Base-by-base conservation (phyloP, 1,140 invertebrate genomes). In the Temnothorax curvispinosus region DNA sequence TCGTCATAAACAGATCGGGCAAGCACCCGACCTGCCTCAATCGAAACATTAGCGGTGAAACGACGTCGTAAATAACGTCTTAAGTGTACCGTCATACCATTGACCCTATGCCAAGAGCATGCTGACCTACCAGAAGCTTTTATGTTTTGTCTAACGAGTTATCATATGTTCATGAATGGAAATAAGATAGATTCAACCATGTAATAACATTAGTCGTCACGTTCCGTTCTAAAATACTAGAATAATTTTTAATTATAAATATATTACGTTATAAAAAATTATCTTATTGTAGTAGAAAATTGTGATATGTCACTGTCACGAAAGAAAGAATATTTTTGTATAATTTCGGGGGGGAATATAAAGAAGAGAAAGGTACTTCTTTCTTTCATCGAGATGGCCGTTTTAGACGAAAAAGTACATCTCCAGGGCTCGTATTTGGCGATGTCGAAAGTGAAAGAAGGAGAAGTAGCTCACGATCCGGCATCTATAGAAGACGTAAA, bases 1-100 rank as follows among this genome's bases (percentile, higher is more conserved):
- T 84, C 92, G 92, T 94, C 93, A 93, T 94, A 95, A 95, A 94
- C 93, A 93, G 94, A 94, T 94, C 92, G 90, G 91, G 89, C 76
- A 88, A 54, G 86, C 82, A 91, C 80, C 87, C 87, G 93, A 95
- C 94, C 94, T 94, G 90, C 92, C 94, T 86, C 92, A 95, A 94
- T 92, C 91, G 87, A 93, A 94, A 94, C 91, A 90, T 93, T 93
- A 93, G 89, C 87, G 67, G 90, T 92, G 92, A 93, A 94, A 94
- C 92, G 92, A 89, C 92, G 90, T 90, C 93, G 91, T 95, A 95
- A 95, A 95, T 95, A 95, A 95, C 92, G 87, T 91, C 93, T 94
- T 94, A 94, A 95, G 92, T 93, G 92, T 92, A 90, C 85, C 92
- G 93, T 93, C 92, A 91, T 89, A 88, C 87, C 87, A 89, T 89